phyloP scores from a whole-genome alignment of 2,888 invertebrate species.

The Dasysyrphus tricinctus region DNA sequence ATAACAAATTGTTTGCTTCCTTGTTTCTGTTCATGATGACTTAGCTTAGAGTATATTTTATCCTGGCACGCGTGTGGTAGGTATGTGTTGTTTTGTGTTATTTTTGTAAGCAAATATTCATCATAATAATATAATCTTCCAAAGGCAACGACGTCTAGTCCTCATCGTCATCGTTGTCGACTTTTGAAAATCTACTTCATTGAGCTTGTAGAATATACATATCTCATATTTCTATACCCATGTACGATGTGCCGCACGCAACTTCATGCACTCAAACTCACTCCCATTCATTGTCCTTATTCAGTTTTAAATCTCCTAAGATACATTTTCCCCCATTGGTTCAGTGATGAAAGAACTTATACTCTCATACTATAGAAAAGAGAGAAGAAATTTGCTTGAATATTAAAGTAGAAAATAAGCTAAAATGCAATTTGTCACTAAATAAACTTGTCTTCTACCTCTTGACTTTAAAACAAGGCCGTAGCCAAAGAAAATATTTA shows the following conservation, averaged over 20 bases:
- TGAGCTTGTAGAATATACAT: conserved; percentile 33
- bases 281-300: conserved; percentile 28
- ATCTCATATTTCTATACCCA: background rate
- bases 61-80: conserved; percentile 27
- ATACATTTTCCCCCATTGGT: conserved; percentile 22
- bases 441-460: conserved; percentile 34
- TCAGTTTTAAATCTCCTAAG: conserved; percentile 57
- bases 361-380: background rate
- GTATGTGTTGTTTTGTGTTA: background rate
- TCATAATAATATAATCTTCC: conserved; percentile 27
- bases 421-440: conserved; percentile 73
- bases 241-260: background rate
- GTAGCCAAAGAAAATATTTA: background rate
- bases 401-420: conserved; percentile 69
- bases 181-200: conserved; percentile 48
- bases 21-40: conserved; percentile 34
- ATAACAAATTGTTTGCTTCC: conserved; percentile 72
- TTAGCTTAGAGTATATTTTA: conserved; percentile 10
- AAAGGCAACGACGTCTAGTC: conserved; percentile 7
- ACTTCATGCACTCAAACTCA: background rate
- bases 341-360: background rate
- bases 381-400: conserved; percentile 58
- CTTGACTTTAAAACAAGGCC: background rate
- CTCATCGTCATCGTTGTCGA: conserved; percentile 26
- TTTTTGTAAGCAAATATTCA: conserved; percentile 42